Base-by-base conservation (phyloP, 2,113 vertebrate genomes). In the Corvus cornix region DNA sequence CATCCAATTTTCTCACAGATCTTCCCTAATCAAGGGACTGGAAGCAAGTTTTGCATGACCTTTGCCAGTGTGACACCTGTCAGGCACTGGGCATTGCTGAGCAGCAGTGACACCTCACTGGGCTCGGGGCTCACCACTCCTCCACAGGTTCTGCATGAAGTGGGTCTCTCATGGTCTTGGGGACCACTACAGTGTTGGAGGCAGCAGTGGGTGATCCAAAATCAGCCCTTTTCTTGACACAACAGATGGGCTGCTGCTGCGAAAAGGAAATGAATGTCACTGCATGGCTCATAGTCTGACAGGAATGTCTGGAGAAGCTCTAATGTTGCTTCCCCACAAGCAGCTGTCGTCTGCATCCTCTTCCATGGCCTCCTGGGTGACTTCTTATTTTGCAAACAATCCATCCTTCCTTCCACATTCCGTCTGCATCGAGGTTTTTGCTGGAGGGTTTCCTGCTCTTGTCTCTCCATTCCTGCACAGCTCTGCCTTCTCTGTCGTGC, bases 361-460 rank as follows among this genome's bases (percentile, higher is more conserved):
- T 87, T 68, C 84, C 60, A 58, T 8, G 55, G 82, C 90, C 90
- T 96, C 92, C 72, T 76, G 89, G 27, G 64, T 91, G 85, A 95
- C 58, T 96, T 92, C 66, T 79, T 87, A 49, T 64, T 91, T 93
- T 91, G 59, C 66, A 70, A 77, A 85, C 55, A 66, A 63, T 6
- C 63, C 79, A 49, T 80, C 82, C 87, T 95, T 95, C 91, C 84
- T 94, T 81, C 82, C 82, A 87, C 35, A 20, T 64, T 96, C 87
- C 33, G 19, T 46, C 46, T 88, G 88, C 63, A 80, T 62, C 68
- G 55, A 93, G 35, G 23, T 43, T 80, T 88, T 84, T 90, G 67
- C 95, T 80, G 83, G 51, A 94, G 85, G 83, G 72, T 77, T 95
- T 96, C 88, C 94, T 94, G 88, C 75, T 88, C 79, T 35, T 56